Conservation (phyloP, 2,113 vertebrate species). For the Amblyopsis rosae region DNA sequence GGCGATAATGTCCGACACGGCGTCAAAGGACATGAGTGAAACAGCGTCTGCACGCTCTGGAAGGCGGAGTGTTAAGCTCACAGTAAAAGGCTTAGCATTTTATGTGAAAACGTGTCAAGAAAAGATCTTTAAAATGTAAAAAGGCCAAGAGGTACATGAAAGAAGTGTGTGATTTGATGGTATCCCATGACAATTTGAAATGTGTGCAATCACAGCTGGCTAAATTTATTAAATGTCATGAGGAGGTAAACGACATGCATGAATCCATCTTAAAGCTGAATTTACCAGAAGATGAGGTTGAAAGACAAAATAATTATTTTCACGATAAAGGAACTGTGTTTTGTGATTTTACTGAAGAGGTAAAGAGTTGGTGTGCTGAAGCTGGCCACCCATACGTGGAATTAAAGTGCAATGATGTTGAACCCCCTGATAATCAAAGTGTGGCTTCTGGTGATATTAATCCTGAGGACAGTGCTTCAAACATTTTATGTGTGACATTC, state of each 20-base stretch:
- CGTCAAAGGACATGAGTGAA: too few species aligned
- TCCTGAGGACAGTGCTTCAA: conserved; percentile 3
- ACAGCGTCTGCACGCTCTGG: too few species aligned
- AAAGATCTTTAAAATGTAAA: too few species aligned
- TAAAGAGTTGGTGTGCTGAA: neutral
- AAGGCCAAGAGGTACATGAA: too few species aligned
- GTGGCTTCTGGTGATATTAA: neutral
- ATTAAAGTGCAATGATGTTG: neutral
- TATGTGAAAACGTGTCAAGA: too few species aligned
- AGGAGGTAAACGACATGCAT: neutral
- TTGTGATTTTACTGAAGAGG: too few species aligned
- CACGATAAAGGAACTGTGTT: too few species aligned
- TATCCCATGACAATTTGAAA: neutral
- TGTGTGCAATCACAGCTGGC: neutral
- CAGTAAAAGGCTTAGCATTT: too few species aligned
- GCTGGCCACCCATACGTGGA: neutral
- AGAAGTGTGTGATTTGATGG: neutral
- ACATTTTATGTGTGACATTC: neutral
- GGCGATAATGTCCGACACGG: too few species aligned
- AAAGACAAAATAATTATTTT: neutral
- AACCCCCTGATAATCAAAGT: neutral
- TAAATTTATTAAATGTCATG: neutral
- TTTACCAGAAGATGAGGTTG: neutral
- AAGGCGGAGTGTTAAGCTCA: too few species aligned
- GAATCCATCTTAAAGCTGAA: neutral